A percentile compares a stretch with the other conserved stretches of the same genome.
These are phyloP conservation scores for Megaustenia siamemsis DNA, from an alignment of 2,888 invertebrate species.

Conservation along the genomic window DNA sequence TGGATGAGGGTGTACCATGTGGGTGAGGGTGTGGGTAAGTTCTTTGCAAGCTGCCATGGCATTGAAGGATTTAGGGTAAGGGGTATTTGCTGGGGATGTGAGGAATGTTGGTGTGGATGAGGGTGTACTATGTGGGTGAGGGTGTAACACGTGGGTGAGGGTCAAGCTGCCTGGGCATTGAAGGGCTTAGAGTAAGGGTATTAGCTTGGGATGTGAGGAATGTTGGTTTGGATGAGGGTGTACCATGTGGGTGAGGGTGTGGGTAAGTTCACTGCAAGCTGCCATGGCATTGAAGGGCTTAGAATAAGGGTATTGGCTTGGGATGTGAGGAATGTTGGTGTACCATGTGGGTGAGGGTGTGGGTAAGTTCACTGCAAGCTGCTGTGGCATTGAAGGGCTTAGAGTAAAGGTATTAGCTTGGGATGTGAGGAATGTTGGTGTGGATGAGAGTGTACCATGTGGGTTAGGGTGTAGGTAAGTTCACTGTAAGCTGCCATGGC, in stretches of 20 bases:
- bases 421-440: no score
- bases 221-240: no score
- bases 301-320: neutral
- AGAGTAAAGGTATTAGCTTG: conserved; percentile 13
- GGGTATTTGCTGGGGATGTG: neutral
- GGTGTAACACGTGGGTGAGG: conserved; percentile 36
- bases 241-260: neutral
- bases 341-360: no score
- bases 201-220: no score
- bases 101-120: no score
- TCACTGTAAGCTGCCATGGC: conserved; percentile 40
- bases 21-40: no score
- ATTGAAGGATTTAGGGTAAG: conserved; percentile 32
- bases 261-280: conserved; percentile 27
- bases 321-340: no score
- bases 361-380: no score
- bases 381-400: conserved; percentile 39
- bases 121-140: no score
- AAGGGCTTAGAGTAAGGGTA: conserved; percentile 30
- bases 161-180: conserved; percentile 37
- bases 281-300: conserved; percentile 42
- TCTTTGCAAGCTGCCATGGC: no score
- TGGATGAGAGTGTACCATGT: no score
- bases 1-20: no score
- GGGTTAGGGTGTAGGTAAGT: conserved; percentile 14